Conservation (phyloP, 1,140 invertebrate genomes). For the Drosophila miranda region DNA sequence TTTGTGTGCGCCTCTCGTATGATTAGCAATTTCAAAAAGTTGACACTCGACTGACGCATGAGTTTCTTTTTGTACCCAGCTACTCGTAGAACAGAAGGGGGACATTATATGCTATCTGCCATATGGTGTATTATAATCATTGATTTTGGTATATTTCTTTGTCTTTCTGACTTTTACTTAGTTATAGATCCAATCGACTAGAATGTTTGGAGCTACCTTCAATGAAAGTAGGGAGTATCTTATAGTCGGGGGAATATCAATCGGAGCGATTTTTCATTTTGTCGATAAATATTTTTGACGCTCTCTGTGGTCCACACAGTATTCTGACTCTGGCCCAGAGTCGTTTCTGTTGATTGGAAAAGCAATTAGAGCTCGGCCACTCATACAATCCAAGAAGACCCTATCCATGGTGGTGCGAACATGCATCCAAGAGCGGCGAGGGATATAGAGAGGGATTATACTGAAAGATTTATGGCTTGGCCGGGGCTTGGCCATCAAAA, state of each 20-base stretch:
- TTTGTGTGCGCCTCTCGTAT: constrained; percentile 34
- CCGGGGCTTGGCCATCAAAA: constrained; percentile 59
- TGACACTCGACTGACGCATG: constrained; percentile 76
- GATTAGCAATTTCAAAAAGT: constrained; percentile 75
- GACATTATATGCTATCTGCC: too few relatives aligned
- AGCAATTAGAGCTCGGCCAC: constrained; percentile 35
- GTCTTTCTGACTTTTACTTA: too few relatives aligned
- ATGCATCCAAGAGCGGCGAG: neutral
- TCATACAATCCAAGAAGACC: constrained; percentile 11
- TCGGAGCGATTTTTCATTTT: neutral
- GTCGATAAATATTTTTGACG: neutral
- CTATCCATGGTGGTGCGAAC: too few relatives aligned
- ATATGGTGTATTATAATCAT: too few relatives aligned
- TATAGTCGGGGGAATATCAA: too few relatives aligned
- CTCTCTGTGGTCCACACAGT: too few relatives aligned
- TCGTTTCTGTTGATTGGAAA: constrained; percentile 37
- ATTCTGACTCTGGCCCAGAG: neutral
- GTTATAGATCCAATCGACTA: too few relatives aligned
- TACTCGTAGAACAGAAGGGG: too few relatives aligned
- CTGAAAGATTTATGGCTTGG: constrained; percentile 53
- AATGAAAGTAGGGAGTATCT: too few relatives aligned
- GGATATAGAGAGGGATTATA: constrained; percentile 25
- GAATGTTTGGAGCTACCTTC: too few relatives aligned
- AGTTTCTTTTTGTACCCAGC: constrained; percentile 24
- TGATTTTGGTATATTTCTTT: too few relatives aligned